A percentile compares a stretch with the other conserved stretches of the same genome.
These are phyloP conservation scores for Indicator maculatus DNA, from an alignment of 2,113 vertebrate species.

Conservation along the genomic window DNA sequence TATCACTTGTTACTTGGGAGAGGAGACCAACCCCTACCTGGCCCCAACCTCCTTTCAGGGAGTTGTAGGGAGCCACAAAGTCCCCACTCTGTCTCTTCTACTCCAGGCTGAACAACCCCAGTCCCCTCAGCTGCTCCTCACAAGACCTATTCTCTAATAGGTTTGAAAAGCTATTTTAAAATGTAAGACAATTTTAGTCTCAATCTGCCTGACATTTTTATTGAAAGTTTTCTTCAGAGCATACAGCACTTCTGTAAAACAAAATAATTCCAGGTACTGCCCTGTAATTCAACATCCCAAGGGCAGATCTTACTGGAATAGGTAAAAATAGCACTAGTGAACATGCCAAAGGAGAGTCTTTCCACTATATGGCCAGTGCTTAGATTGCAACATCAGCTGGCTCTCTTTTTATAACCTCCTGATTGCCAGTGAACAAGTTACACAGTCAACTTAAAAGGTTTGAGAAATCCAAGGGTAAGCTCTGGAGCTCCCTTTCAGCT, in stretches of 20 bases:
- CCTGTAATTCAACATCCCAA: conserved; percentile 55
- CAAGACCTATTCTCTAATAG: too few species aligned
- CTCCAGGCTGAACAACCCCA: too few species aligned
- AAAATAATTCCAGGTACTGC: conserved; percentile 55
- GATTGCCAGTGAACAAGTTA: neutral
- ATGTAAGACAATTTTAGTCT: neutral
- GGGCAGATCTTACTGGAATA: conserved; percentile 67
- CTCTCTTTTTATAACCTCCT: conserved; percentile 56
- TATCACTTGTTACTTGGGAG: too few species aligned
- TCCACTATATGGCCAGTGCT: conserved; percentile 56
- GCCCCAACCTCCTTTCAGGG: too few species aligned
- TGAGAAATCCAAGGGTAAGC: neutral
- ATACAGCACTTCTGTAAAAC: neutral
- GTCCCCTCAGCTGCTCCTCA: too few species aligned
- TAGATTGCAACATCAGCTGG: conserved; percentile 58
- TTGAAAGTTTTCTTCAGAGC: neutral
- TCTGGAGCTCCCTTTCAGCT: neutral
- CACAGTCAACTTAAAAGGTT: neutral
- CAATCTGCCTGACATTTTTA: neutral
- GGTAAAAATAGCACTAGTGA: conserved; percentile 67
- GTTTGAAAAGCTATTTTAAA: neutral
- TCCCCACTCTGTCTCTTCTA: too few species aligned
- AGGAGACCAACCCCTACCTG: too few species aligned
- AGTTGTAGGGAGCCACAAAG: too few species aligned
- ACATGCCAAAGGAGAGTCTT: conserved; percentile 64